These are phyloP conservation scores for Cataglyphis altisquamis DNA, from an alignment of 2,888 invertebrate genomes.

Conservation along the genomic window DNA sequence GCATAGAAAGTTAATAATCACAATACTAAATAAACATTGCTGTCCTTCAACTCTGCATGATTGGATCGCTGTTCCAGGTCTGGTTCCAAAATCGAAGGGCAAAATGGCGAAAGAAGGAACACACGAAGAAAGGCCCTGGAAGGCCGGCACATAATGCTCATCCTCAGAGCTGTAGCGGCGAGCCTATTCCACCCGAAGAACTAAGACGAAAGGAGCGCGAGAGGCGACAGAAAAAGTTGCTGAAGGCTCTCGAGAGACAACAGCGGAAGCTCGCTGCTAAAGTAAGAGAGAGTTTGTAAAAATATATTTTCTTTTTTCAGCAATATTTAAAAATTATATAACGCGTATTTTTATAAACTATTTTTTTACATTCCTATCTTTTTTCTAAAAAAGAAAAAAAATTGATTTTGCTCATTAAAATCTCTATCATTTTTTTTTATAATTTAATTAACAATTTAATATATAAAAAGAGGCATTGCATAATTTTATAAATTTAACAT, in stretches of 20 bases:
- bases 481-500: neutral
- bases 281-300: conserved; percentile 74
- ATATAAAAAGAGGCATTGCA: neutral
- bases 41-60: neutral
- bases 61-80: conserved; percentile 90
- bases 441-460: neutral
- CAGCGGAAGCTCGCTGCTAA: conserved; percentile 96
- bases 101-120: conserved; percentile 99
- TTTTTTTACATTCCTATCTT: neutral
- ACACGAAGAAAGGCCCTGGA: conserved; percentile 99
- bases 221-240: conserved; percentile 95
- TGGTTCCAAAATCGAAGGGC: conserved; percentile 99
- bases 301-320: neutral
- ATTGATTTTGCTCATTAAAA: neutral
- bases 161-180: conserved; percentile 98
- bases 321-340: conserved; percentile 17
- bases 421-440: neutral
- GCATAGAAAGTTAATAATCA: neutral
- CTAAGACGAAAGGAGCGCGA: conserved; percentile 94
- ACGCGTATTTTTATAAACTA: neutral
- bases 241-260: conserved; percentile 96
- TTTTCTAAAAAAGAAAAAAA: neutral
- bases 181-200: conserved; percentile 97
- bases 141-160: conserved; percentile 99
- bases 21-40: neutral